Conservation (phyloP, 2,888 invertebrate species). For the Cosmia trapezina region DNA sequence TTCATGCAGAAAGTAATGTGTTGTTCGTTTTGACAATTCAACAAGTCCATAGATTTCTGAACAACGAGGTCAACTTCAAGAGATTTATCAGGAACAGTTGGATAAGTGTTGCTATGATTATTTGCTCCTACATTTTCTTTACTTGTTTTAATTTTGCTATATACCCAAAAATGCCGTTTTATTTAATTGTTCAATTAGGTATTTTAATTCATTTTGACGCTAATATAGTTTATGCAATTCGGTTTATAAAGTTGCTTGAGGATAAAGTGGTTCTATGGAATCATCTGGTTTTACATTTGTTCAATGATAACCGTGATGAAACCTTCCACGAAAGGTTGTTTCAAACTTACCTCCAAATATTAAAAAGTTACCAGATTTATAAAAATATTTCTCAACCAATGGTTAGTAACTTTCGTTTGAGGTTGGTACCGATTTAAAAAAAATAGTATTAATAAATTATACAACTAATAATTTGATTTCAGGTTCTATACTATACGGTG, state of each 20-base stretch:
- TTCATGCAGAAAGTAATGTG: neutral
- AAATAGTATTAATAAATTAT: too few species aligned
- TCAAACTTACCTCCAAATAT: conserved; percentile 3
- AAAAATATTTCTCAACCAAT: neutral
- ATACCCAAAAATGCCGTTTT: neutral
- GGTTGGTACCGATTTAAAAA: neutral
- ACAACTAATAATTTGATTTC: too few species aligned
- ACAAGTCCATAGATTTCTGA: conserved; percentile 3
- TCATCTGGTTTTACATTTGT: neutral
- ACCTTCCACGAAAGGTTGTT: neutral
- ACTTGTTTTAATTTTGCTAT: neutral
- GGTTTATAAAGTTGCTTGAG: conserved; percentile 3
- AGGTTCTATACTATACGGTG: too few species aligned
- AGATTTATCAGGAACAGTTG: conserved; percentile 5
- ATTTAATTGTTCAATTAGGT: neutral
- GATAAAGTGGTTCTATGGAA: neutral
- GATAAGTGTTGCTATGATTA: neutral
- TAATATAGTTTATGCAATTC: neutral
- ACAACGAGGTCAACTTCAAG: neutral
- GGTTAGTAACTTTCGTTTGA: neutral
- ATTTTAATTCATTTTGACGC: neutral
- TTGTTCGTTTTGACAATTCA: neutral
- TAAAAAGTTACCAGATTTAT: conserved; percentile 6
- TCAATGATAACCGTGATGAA: neutral
- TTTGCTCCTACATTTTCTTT: neutral